Evolutionary conservation across 2,888 invertebrate genomes (phyloP).

Genomic region (Dolomedes plantarius): DNA sequence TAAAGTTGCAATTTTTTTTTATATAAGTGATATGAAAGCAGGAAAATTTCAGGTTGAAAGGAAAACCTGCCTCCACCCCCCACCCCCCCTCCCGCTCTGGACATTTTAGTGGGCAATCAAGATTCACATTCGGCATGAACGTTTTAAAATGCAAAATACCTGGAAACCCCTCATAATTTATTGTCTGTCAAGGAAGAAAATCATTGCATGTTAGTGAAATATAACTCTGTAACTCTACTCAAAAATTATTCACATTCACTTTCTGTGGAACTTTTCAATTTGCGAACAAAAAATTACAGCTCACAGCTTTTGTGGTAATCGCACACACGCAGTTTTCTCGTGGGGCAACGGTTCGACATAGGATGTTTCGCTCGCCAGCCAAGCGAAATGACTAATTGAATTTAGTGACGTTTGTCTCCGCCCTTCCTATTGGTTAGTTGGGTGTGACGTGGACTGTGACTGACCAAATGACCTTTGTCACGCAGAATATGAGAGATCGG

Average conservation of each 20-base stretch:
- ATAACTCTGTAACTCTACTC: not conserved
- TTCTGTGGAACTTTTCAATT: not conserved
- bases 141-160: too few relatives aligned
- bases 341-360: not conserved
- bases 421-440: constrained; percentile 64
- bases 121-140: too few relatives aligned
- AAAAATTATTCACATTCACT: not conserved
- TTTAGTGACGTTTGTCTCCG: constrained; percentile 54
- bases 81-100: too few relatives aligned
- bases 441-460: constrained; percentile 67
- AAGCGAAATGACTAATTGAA: constrained; percentile 64
- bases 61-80: too few relatives aligned
- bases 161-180: too few relatives aligned
- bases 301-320: constrained; percentile 32
- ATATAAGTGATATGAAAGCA: too few relatives aligned
- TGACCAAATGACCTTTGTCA: constrained; percentile 60
- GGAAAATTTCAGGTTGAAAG: too few relatives aligned
- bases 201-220: not conserved
- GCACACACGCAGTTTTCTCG: constrained; percentile 25
- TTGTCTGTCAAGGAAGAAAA: too few relatives aligned
- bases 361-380: constrained; percentile 26
- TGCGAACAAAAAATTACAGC: constrained; percentile 30
- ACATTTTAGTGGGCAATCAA: too few relatives aligned
- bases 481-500: constrained; percentile 13
- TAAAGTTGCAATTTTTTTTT: too few relatives aligned